phyloP scores from a whole-genome alignment of 1,140 invertebrate species.

The Drosophila willistoni region DNA sequence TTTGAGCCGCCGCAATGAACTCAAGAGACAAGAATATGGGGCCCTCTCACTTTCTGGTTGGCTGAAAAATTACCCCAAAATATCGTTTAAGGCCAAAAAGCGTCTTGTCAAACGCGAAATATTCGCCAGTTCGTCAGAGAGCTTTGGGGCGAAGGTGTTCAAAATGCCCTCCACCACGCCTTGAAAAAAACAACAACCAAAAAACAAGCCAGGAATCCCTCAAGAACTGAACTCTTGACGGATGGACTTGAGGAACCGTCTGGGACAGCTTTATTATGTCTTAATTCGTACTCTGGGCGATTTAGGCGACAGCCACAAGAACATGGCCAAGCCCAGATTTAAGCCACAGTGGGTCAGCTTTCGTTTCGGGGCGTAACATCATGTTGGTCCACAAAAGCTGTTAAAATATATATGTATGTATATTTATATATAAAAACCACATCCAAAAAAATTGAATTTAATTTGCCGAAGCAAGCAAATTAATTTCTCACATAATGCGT shows the following conservation, averaged over 20 bases:
- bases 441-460: constrained; percentile 54
- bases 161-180: constrained; percentile 41
- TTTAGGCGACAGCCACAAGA: constrained; percentile 47
- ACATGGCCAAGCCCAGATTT: constrained; percentile 20
- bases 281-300: constrained; percentile 72
- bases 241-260: constrained; percentile 45
- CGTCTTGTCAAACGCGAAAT: constrained; percentile 45
- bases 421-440: background rate
- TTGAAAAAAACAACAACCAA: background rate
- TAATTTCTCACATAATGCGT: constrained; percentile 68
- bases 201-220: constrained; percentile 21
- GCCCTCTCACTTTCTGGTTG: constrained; percentile 17
- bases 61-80: constrained; percentile 46
- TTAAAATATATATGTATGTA: constrained; percentile 16
- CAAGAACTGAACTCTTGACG: constrained; percentile 54
- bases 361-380: constrained; percentile 51
- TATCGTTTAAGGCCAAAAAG: constrained; percentile 42
- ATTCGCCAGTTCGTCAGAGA: constrained; percentile 43
- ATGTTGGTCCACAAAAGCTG: constrained; percentile 31
- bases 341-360: constrained; percentile 72
- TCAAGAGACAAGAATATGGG: background rate
- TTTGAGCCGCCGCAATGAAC: too few species aligned
- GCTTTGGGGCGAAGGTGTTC: constrained; percentile 54
- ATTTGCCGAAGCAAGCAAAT: constrained; percentile 65
- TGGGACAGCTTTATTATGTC: constrained; percentile 80